Base-by-base conservation (phyloP, 2,113 vertebrate genomes). In the Cricetomys ansorgei region DNA sequence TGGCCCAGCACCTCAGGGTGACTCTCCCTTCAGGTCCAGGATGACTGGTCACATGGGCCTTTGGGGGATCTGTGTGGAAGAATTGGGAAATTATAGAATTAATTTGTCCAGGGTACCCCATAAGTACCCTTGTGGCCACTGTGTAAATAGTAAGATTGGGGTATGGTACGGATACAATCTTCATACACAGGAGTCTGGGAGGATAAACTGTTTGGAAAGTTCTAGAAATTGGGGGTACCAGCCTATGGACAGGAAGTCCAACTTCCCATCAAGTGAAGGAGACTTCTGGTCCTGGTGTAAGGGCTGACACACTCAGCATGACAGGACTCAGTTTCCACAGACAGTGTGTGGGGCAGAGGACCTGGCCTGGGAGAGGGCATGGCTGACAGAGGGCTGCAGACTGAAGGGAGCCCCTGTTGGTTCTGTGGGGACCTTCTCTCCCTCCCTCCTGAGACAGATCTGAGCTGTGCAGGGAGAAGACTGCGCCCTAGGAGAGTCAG, bases 1-100 rank as follows among this genome's bases (percentile, higher is more conserved):
- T 21, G 29, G 84, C 73, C 73, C 84, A 93, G 62, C 92, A 88
- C 59, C 45, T 53, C 57, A 92, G 70, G 59, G 70, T 67, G 62
- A 70, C 13, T 19, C n/a, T 7, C 7, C 25, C 2, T 0, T 69
- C 57, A 40, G 23, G 11, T 37, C 16, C 23, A 4, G 69, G 69
- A 25, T 92, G 80, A 75, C 9, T 69, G 57, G 69, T 86, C 70
- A 86, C 53, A 31, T 81, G 84, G 16, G 57, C 7, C 40, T 45
- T 84, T 64, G 81, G 81, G n/a, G 59, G 81, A 34, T 88, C 2
- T 23, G 48, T 5, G 23, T 62, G 13, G 40, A 34, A 10, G 5
- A 40, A 29, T 40, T 11, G 62, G 25, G 19, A 70, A 85, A 40
- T 21, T 1, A 15, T 37, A 53, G 3, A 34, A 2, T 53, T 37